Conservation (phyloP, 1,140 invertebrate genomes). For the Macrotrachela quadricornifera region DNA sequence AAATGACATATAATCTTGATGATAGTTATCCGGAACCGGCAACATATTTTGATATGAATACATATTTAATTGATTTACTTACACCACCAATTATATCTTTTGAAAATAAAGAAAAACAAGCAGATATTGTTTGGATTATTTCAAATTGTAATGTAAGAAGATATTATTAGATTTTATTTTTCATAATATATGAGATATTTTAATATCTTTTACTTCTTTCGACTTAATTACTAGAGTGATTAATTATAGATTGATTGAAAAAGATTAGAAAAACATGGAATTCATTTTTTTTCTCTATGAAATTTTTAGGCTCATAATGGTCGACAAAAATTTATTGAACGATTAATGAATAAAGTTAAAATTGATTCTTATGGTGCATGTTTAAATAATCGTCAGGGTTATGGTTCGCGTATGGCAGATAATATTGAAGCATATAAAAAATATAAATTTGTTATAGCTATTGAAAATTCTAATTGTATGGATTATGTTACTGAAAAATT, state of each 20-base stretch:
- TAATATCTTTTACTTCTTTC: too few species aligned
- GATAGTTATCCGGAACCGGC: constrained; percentile 2
- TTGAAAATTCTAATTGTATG: constrained; percentile 9
- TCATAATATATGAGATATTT: too few species aligned
- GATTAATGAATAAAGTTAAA: not conserved
- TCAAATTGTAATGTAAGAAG: not conserved
- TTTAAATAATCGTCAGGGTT: constrained; percentile 1
- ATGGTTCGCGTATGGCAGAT: constrained; percentile 2
- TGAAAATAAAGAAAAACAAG: not conserved
- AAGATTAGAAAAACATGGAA: too few species aligned
- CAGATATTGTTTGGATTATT: not conserved
- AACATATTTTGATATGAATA: constrained; percentile 7
- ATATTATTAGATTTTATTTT: too few species aligned
- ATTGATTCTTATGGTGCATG: constrained; percentile 5
- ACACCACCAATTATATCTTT: not conserved
- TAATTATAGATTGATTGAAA: too few species aligned
- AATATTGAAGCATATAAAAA: constrained; percentile 2
- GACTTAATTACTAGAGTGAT: too few species aligned
- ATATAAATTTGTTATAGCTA: constrained; percentile 9
- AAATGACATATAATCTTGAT: constrained; percentile 8
- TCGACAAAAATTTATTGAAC: not conserved
- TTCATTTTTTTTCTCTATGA: too few species aligned
- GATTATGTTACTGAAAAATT: constrained; percentile 8
- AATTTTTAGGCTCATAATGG: not conserved
- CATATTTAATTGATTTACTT: not conserved